A percentile compares a stretch with the other conserved stretches of the same genome.
Evolutionary conservation across 2,888 invertebrate species (phyloP).

Genomic region (Schizotus pectinicornis): DNA sequence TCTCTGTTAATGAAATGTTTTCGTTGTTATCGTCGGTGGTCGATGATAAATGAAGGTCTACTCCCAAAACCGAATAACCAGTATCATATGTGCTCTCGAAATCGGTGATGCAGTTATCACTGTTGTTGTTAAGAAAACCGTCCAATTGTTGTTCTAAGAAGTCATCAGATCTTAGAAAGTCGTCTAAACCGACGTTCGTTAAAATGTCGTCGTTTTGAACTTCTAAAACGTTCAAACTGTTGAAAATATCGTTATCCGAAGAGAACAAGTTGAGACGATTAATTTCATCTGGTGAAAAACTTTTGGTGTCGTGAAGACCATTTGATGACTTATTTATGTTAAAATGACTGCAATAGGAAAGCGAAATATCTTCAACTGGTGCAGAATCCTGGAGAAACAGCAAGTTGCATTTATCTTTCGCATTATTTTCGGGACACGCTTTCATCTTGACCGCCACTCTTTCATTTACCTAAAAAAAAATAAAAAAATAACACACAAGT

Average conservation of each 20-base stretch:
- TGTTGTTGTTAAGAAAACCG: conserved; percentile 10
- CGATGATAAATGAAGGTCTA: conserved; percentile 44
- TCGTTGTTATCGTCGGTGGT: conserved; percentile 35
- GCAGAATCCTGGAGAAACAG: not conserved
- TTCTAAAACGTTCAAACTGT: not conserved
- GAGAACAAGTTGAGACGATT: not conserved
- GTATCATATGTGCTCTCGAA: conserved; percentile 15
- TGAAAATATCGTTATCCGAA: not conserved
- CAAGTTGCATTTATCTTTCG: conserved; percentile 6
- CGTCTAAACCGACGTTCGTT: conserved; percentile 1
- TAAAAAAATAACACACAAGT: not conserved
- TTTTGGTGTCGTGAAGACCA: not conserved
- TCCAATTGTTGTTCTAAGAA: conserved; percentile 25
- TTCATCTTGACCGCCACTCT: conserved; percentile 1
- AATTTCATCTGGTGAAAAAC: not conserved
- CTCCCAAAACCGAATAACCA: conserved; percentile 48
- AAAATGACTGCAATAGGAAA: conserved; percentile 6
- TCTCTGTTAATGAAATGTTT: conserved; percentile 10
- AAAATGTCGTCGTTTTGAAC: conserved; percentile 6
- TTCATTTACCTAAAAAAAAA: not conserved
- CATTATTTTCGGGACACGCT: too few relatives aligned
- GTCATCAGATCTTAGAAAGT: conserved; percentile 17
- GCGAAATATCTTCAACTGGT: conserved; percentile 8
- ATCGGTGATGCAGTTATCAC: conserved; percentile 9
- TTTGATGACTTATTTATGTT: not conserved